A percentile compares a stretch with the other conserved stretches of the same genome.
Evolutionary conservation across 2,888 invertebrate species (phyloP).

Genomic region (Oligia fasciuncula): DNA sequence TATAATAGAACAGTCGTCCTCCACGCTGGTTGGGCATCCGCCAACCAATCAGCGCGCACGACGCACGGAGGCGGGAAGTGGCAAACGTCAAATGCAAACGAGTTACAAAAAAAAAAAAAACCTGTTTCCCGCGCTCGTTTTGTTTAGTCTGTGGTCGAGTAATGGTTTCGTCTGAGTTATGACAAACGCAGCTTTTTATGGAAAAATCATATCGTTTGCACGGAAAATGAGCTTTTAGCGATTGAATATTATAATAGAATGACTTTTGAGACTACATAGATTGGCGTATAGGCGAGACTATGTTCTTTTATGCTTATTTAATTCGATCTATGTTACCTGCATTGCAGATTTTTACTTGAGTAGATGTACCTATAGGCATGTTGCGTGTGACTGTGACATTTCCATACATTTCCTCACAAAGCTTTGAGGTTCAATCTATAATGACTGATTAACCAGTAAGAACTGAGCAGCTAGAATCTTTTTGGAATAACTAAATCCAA

Average conservation of each 20-base stretch:
- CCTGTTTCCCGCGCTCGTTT: constrained; percentile 81
- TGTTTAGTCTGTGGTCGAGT: constrained; percentile 75
- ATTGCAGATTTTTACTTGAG: constrained; percentile 12
- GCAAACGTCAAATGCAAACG: constrained; percentile 88
- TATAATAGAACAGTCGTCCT: constrained; percentile 76
- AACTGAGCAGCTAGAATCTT: background rate
- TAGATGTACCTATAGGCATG: background rate
- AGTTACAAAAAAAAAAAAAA: constrained; percentile 70
- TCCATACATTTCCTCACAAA: background rate
- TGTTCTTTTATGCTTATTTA: background rate
- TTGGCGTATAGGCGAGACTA: background rate
- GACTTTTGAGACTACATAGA: constrained; percentile 11
- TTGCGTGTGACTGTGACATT: background rate
- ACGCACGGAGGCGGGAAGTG: constrained; percentile 86
- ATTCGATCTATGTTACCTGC: constrained; percentile 7
- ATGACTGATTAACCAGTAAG: background rate
- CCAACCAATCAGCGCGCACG: constrained; percentile 78
- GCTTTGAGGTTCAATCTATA: background rate
- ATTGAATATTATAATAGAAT: constrained; percentile 43
- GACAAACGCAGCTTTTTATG: constrained; percentile 58
- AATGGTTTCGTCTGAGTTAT: constrained; percentile 74
- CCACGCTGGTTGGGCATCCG: constrained; percentile 74
- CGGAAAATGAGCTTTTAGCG: constrained; percentile 36
- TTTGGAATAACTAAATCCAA: constrained; percentile 7
- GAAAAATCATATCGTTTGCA: constrained; percentile 27